phyloP scores from a whole-genome alignment of 2,888 invertebrate genomes.

The Papilio demoleus region DNA sequence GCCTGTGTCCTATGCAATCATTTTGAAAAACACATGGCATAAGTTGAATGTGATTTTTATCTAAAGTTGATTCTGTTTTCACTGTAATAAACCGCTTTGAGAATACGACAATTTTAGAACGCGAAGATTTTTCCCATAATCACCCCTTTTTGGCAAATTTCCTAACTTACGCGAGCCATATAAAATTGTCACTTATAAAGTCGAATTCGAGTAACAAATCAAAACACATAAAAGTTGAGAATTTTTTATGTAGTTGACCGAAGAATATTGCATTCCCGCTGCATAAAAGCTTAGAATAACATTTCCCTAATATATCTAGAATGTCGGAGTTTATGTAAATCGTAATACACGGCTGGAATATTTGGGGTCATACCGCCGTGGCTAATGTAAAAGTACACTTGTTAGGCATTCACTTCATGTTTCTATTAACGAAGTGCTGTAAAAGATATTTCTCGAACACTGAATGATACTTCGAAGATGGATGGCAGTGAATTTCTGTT shows the following conservation, averaged over 20 bases:
- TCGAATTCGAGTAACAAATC: slow-evolving; percentile 11
- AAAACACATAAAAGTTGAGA: slow-evolving; percentile 43
- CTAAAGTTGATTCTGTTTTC: neutral
- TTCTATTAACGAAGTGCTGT: slow-evolving; percentile 61
- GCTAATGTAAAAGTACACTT: slow-evolving; percentile 61
- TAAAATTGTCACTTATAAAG: slow-evolving; percentile 21
- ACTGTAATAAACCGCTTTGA: neutral
- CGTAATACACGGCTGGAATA: slow-evolving; percentile 73
- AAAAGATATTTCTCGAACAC: slow-evolving; percentile 49
- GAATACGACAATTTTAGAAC: slow-evolving; percentile 8
- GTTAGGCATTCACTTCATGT: slow-evolving; percentile 66
- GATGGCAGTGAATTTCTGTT: too few species aligned
- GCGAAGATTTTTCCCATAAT: slow-evolving; percentile 17
- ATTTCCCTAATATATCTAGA: slow-evolving; percentile 75
- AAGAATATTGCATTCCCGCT: slow-evolving; percentile 56
- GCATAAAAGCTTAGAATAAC: slow-evolving; percentile 73
- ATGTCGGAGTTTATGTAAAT: slow-evolving; percentile 79
- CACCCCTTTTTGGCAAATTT: slow-evolving; percentile 13
- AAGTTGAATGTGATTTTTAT: neutral
- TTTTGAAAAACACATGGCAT: neutral
- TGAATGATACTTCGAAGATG: slow-evolving; percentile 46
- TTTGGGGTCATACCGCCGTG: slow-evolving; percentile 58
- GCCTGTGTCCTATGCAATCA: too few species aligned
- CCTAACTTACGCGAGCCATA: slow-evolving; percentile 2
- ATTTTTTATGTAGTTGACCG: slow-evolving; percentile 45